phyloP scores from a whole-genome alignment of 2,113 vertebrate species.

The Microtus montanus region DNA sequence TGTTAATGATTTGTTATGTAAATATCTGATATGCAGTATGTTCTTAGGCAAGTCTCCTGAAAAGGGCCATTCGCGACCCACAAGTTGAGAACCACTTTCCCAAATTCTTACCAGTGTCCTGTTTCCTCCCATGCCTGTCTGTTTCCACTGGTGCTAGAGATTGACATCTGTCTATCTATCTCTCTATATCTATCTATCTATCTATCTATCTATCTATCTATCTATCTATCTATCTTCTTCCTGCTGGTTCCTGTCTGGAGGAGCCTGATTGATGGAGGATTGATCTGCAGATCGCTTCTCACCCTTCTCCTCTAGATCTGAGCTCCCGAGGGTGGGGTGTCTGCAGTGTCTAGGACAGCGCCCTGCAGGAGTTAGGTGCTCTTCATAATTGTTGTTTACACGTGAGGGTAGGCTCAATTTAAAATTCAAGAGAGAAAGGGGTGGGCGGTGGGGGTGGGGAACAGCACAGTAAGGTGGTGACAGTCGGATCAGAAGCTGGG shows the following conservation, averaged over 20 bases:
- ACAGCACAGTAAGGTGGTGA: accelerated
- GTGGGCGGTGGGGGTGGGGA: accelerated
- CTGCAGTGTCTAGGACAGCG: neutral
- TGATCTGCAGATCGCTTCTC: neutral
- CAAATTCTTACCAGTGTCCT: neutral
- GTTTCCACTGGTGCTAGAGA: neutral
- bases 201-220: too few relatives aligned
- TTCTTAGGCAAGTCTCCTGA: neutral
- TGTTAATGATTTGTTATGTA: neutral
- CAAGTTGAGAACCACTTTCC: neutral
- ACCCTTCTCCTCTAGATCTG: accelerated
- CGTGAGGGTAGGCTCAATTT: neutral
- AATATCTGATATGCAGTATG: neutral
- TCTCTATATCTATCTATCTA: too few relatives aligned
- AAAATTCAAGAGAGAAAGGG: neutral
- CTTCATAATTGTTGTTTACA: neutral
- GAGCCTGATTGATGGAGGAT: neutral
- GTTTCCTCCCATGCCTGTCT: neutral
- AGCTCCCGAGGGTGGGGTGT: neutral
- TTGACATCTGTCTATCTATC: too few relatives aligned
- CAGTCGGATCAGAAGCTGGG: neutral
- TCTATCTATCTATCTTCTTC: too few relatives aligned
- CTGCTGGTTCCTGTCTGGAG: neutral
- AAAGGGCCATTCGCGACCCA: neutral
- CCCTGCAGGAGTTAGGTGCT: neutral